Evolutionary conservation across 2,113 vertebrate genomes (phyloP), one percentile per base, ranked within the genome.

Genomic region (Laticauda colubrina): DNA sequence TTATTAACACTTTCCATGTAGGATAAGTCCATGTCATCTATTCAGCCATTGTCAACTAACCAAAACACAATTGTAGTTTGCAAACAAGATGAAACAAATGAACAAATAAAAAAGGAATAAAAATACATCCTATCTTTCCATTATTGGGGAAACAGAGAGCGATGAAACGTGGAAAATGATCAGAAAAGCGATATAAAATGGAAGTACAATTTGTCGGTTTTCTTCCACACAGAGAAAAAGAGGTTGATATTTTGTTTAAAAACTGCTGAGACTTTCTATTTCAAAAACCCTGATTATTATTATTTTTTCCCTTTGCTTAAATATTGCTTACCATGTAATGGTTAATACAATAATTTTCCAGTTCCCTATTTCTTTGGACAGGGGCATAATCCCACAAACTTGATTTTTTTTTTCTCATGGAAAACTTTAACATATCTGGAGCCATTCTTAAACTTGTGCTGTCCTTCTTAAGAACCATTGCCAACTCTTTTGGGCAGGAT

Each of bases 271-370:
- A 43, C 24, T 53, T 53, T 55, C 34, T 55, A 88, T 55, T 85
- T 23, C 43, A 92, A 87, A 92, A 75, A 55, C n/a, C 87, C 59
- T 45, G 59, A 89, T 81, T 61, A 61, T 29, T 26, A 29, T 11
- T 61, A 10, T 61, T 75, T 10, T 75, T 29, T 45, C 7, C 29
- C 45, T 69, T 89, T 51, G 64, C 26, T 92, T 85, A 92, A 57
- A 51, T 89, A 92, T 92, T 89, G 92, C 88, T 92, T 54, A 85
- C 54, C 26, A 24, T 57, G 81, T 48, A 21, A 48, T 39, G 10
- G 39, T 92, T 91, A 34, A 24, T 64, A 85, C 11, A 23, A 56
- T 7, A 51, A 15, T 43, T 89, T 57, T 57, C 18, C 15, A 21
- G n/a, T 92, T 89, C 7, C 7, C 48, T 85, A 89, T 85, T 59